These are phyloP conservation scores for Cheilosia vulpina DNA, from an alignment of 2,888 invertebrate species.

Conservation along the genomic window DNA sequence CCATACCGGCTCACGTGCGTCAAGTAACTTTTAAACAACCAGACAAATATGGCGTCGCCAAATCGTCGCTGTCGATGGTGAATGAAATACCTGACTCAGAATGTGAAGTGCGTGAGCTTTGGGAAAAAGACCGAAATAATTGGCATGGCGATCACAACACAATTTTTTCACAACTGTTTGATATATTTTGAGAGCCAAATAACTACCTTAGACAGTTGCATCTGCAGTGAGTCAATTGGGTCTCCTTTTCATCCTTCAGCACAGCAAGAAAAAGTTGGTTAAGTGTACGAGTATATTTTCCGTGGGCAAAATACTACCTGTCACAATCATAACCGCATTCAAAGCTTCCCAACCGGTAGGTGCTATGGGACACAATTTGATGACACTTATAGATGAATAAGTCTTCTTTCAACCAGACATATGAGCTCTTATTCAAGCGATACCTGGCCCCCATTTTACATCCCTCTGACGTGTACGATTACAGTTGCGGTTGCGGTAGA, in stretches of 20 bases:
- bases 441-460: neutral
- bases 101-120: no score
- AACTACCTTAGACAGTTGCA: no score
- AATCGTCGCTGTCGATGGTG: no score
- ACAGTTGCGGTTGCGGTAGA: neutral
- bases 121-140: no score
- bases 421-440: neutral
- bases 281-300: conserved; percentile 1
- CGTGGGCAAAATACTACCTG: neutral
- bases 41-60: no score
- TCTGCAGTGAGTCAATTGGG: neutral
- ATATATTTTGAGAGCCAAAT: no score
- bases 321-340: neutral
- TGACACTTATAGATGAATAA: conserved; percentile 17
- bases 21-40: no score
- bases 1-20: no score
- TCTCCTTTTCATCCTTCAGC: neutral
- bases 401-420: neutral
- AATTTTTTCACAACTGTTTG: no score
- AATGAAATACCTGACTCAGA: no score
- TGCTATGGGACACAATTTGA: neutral
- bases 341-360: neutral
- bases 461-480: neutral
- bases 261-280: conserved; percentile 4
- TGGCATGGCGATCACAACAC: no score